Evolutionary conservation across 2,113 vertebrate species (phyloP), one percentile per base, ranked within the genome.

Genomic region (Fulmarus glacialis): DNA sequence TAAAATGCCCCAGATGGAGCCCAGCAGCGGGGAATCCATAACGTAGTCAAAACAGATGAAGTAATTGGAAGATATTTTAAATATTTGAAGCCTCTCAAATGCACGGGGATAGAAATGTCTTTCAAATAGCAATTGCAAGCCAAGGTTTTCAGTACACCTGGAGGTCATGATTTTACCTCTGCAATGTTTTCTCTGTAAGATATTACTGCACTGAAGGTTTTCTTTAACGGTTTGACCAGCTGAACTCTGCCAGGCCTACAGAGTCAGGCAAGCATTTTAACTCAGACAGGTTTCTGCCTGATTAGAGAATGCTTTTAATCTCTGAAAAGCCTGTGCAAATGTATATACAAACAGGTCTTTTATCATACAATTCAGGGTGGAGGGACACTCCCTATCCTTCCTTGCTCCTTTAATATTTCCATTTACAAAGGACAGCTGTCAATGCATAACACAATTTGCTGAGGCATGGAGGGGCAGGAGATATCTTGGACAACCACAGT

Each of bases 151-250:
- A 18, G 22, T 93, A 85, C 55, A 93, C 53, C 20, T 38, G 71
- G 40, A 66, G 64, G 55, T 93, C 63, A 82, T 82, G 47, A 93
- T 97, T 97, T 97, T 82, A 77, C 96, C 86, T 93, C 91, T 93
- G 34, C 32, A 89, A 70, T 60, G 50, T 81, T 93, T 70, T 91
- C 50, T 92, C 34, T 38, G 6, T 50, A 55, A 70, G 56, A 42
- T 82, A 53, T 94, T 83, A 83, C 22, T 21, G 3, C 56, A 45
- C 73, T 95, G 71, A 64, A 81, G 47, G 23, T 26, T 95, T 95
- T 93, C 84, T 94, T 77, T 82, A 68, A 78, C 47, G 81, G 81
- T 78, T 93, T 94, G 72, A 21, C 60, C 89, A 63, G 50, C 63
- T 95, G 90, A 97, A 97, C 70, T 96, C 75, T 73, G 34, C 47